These are phyloP conservation scores for Tachysurus vachellii DNA, from an alignment of 2,113 vertebrate species.

Conservation along the genomic window DNA sequence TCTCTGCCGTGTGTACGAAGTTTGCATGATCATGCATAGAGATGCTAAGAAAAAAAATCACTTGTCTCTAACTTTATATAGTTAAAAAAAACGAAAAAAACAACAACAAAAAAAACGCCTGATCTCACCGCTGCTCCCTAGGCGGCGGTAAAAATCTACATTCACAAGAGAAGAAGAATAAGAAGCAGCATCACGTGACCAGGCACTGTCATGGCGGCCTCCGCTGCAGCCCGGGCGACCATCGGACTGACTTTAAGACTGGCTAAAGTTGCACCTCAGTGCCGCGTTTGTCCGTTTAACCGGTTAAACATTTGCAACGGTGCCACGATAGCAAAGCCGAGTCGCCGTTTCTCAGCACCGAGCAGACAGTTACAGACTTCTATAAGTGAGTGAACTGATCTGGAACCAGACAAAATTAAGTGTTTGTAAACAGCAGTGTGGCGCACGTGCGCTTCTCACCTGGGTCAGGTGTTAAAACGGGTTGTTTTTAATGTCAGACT, in stretches of 20 bases:
- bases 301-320: constrained; percentile 52
- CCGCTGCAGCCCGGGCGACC: constrained; percentile 65
- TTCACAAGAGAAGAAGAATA: background rate
- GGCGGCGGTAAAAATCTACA: background rate
- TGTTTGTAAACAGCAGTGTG: no score
- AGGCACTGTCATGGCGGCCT: constrained; percentile 75
- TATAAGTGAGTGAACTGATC: constrained; percentile 60
- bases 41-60: no score
- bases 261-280: constrained; percentile 61
- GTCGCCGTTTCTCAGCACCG: constrained; percentile 54
- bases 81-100: no score
- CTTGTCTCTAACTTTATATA: no score
- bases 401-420: background rate
- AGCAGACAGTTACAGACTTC: constrained; percentile 69
- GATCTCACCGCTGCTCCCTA: background rate
- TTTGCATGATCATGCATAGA: no score
- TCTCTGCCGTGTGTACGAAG: no score
- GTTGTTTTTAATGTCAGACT: background rate
- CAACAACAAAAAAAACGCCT: no score
- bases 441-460: background rate
- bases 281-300: constrained; percentile 61
- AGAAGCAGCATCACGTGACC: constrained; percentile 61
- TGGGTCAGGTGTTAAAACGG: background rate
- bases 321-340: background rate
- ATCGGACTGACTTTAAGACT: constrained; percentile 70